These are phyloP conservation scores for Calyptomena viridis DNA, from an alignment of 2,113 vertebrate species.

Conservation along the genomic window DNA sequence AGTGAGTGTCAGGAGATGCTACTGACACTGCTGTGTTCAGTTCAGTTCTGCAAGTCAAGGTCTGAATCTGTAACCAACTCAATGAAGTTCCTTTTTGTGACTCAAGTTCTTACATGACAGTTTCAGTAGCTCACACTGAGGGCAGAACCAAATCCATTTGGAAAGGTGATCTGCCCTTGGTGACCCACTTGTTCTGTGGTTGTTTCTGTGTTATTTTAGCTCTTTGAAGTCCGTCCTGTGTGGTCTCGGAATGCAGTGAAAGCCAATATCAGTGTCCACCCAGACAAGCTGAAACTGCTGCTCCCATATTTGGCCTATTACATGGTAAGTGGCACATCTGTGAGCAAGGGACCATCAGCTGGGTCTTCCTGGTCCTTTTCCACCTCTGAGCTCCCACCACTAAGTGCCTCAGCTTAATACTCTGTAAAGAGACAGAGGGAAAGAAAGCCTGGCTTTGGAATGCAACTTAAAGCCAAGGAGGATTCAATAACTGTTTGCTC, in stretches of 20 bases:
- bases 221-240: conserved; percentile 88
- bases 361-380: not conserved
- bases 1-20: not conserved
- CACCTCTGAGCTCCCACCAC: not conserved
- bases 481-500: not conserved
- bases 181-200: not conserved
- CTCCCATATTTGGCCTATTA: conserved; percentile 90
- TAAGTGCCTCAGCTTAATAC: not conserved
- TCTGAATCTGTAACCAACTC: not conserved
- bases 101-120: accelerated
- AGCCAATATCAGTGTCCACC: conserved; percentile 89
- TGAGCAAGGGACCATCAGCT: not conserved
- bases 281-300: conserved; percentile 93
- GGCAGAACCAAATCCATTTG: not conserved
- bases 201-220: conserved; percentile 65
- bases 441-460: not conserved
- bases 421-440: not conserved
- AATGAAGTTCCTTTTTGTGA: not conserved
- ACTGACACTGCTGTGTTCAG: not conserved
- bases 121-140: not conserved
- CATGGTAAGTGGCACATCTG: conserved; percentile 80
- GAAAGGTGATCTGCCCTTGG: not conserved
- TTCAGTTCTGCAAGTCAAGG: not conserved
- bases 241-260: conserved; percentile 94
- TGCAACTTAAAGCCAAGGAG: not conserved